A percentile compares a stretch with the other conserved stretches of the same genome.
phyloP scores from a whole-genome alignment of 1,140 invertebrate species.

The Drosophila lowei region DNA sequence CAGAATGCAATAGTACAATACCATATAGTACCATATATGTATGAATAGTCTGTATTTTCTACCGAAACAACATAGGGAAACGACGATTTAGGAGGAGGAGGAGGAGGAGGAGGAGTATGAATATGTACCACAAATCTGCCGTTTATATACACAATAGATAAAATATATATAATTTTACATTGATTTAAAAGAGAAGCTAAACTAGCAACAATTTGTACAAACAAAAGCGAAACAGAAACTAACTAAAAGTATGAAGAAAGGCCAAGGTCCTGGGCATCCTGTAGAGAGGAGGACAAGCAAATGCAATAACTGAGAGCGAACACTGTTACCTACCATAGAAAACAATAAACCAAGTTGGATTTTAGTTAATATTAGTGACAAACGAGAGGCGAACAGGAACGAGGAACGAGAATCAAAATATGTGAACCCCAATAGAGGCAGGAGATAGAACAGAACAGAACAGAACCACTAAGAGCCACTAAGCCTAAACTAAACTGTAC shows the following conservation, averaged over 20 bases:
- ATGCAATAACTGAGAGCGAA: constrained; percentile 44
- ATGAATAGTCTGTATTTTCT: constrained; percentile 65
- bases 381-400: neutral
- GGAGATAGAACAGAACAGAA: too few relatives aligned
- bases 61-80: constrained; percentile 22
- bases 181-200: constrained; percentile 52
- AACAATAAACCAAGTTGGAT: constrained; percentile 36
- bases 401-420: constrained; percentile 12
- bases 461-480: too few relatives aligned
- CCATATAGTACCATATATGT: constrained; percentile 4
- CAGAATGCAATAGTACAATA: too few relatives aligned
- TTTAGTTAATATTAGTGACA: constrained; percentile 29
- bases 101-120: neutral
- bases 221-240: constrained; percentile 21
- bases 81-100: neutral
- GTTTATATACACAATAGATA: constrained; percentile 53
- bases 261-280: neutral
- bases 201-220: constrained; percentile 58
- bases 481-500: neutral
- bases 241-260: constrained; percentile 5
- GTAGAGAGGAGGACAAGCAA: constrained; percentile 1
- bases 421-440: neutral
- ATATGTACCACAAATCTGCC: constrained; percentile 48
- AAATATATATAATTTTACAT: constrained; percentile 62
- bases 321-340: constrained; percentile 41